Percentiles rank a stretch among this genome's conserved stretches.
Evolutionary conservation across 2,113 vertebrate genomes (phyloP).

Genomic region (Trogon melanurus): DNA sequence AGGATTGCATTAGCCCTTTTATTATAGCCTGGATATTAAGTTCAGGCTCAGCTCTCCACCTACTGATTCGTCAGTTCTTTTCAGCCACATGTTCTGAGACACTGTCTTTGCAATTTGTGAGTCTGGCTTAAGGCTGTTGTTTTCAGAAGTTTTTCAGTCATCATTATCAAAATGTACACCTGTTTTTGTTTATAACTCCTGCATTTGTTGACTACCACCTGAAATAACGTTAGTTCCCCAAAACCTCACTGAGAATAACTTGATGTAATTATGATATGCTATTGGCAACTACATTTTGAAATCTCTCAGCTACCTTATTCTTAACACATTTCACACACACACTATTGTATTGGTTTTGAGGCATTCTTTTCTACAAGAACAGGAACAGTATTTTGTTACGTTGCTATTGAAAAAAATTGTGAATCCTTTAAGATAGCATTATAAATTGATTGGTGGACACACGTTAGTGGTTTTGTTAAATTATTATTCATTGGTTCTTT

Average conservation of each 20-base stretch:
- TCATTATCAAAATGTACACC: neutral
- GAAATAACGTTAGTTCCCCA: neutral
- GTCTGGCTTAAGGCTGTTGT: neutral
- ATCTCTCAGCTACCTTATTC: neutral
- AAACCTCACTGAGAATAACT: neutral
- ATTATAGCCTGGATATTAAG: fast-evolving
- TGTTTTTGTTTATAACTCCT: neutral
- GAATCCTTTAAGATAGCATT: neutral
- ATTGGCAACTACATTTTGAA: neutral
- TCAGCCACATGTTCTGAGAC: neutral
- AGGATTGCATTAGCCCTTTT: neutral
- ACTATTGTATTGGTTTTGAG: neutral
- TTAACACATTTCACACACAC: neutral
- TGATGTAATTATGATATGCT: neutral
- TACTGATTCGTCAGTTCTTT: neutral
- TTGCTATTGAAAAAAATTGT: neutral
- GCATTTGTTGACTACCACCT: neutral
- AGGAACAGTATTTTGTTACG: neutral
- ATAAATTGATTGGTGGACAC: neutral
- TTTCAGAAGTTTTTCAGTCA: neutral
- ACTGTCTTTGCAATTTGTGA: neutral
- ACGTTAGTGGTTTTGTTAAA: neutral
- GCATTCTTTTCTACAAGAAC: neutral
- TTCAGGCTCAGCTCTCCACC: neutral
- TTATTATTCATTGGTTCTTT: neutral